Evolutionary conservation across 2,113 vertebrate species (phyloP), one percentile per base, ranked within the genome.

Genomic region (Ondatra zibethicus): DNA sequence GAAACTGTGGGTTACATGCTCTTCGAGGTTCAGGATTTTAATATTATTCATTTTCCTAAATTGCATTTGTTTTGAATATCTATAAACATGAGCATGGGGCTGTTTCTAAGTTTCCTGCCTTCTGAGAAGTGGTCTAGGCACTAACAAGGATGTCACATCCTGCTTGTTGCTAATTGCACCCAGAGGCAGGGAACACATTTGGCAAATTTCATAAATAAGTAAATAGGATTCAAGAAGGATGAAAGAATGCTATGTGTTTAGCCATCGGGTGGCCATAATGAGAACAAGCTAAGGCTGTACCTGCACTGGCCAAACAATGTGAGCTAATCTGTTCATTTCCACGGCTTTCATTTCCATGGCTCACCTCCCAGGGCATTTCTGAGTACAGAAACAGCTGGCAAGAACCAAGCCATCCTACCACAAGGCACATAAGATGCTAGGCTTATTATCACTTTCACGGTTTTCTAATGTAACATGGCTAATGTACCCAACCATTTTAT

Each of bases 121-220:
- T 93, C 61, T 23, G 36, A 94, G 61, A 96, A 68, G 66, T 91
- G 45, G 33, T 81, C 21, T 77, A 93, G 92, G 52, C 92, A 91
- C 72, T 92, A 86, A 96, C 91, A 61, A 96, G 66, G 39, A 89
- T 89, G 66, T 94, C n/a, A 94, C 87, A 95, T 93, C 90, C 55
- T 93, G 90, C 73, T 23, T 92, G 7, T 91, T 77, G 36, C 68
- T 94, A 96, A 95, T 93, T 93, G 47, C 33, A 95, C 87, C 96
- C 92, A 94, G 95, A 93, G 90, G 96, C 93, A 96, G 23, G 10
- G 77, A 94, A 94, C 84, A 94, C 84, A 96, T 95, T 95, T 81
- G 52, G 78, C 14, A 92, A 94, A 96, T 95, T 95, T 89, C 92
- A 84, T 93, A 93, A 96, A 95, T 92, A 96, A 93, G 68, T 78